Evolutionary conservation across 2,113 vertebrate species (phyloP).

Genomic region (Podarcis raffonei): DNA sequence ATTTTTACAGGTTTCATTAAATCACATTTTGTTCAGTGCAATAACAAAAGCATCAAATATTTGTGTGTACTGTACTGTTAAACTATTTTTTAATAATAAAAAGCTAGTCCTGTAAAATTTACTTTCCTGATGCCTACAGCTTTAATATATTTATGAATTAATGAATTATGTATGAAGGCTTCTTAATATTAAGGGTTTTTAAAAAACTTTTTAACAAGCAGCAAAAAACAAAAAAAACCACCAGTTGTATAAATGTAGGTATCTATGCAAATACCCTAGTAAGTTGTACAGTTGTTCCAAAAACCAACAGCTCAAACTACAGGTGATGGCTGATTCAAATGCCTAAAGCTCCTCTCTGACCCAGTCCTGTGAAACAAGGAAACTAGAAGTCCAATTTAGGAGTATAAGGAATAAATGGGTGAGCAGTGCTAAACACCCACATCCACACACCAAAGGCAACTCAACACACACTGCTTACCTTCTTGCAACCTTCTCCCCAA

Average conservation of each 20-base stretch:
- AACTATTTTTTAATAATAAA: not conserved
- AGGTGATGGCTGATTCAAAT: not conserved
- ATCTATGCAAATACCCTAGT: not conserved
- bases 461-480: not conserved
- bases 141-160: not conserved
- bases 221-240: constrained; percentile 49
- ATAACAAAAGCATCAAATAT: not conserved
- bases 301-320: not conserved
- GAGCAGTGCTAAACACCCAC: not conserved
- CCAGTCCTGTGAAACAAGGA: not conserved
- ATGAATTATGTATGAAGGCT: not conserved
- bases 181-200: constrained; percentile 15
- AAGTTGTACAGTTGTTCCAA: constrained; percentile 30
- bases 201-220: constrained; percentile 22
- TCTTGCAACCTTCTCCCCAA: not conserved
- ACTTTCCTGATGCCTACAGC: not conserved
- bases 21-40: not conserved
- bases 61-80: not conserved
- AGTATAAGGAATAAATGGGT: not conserved
- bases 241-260: constrained; percentile 38
- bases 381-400: not conserved
- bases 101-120: not conserved
- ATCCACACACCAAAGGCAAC: not conserved
- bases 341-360: not conserved
- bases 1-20: not conserved